Evolutionary conservation across 2,113 vertebrate genomes (phyloP).

Genomic region (Galbula dea): DNA sequence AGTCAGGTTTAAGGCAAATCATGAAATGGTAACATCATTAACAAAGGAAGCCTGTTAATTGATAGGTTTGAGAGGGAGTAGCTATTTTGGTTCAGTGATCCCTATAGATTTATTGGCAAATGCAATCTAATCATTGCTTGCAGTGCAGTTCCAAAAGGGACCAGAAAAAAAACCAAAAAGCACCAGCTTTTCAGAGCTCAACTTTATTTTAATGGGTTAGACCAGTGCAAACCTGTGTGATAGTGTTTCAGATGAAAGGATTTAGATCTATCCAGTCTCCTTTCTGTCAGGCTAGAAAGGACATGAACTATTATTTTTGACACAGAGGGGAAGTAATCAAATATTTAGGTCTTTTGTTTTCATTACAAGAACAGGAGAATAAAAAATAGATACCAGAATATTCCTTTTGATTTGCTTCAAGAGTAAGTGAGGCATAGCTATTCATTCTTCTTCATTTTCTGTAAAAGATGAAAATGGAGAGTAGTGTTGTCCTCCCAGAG

Average conservation of each 20-base stretch:
- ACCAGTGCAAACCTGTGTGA: background rate
- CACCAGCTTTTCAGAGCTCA: background rate
- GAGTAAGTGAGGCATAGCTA: slow-evolving; percentile 60
- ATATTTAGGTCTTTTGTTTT: slow-evolving; percentile 73
- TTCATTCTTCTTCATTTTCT: slow-evolving; percentile 70
- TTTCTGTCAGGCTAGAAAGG: slow-evolving; percentile 38
- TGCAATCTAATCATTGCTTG: slow-evolving; percentile 31
- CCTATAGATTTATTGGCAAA: slow-evolving; percentile 42
- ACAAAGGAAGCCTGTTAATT: background rate
- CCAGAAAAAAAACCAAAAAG: background rate
- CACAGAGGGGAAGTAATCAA: slow-evolving; percentile 63
- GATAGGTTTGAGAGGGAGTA: background rate
- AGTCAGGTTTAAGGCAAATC: background rate
- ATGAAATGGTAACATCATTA: background rate
- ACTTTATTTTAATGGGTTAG: slow-evolving; percentile 17
- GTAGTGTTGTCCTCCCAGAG: background rate
- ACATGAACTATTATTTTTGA: slow-evolving; percentile 60
- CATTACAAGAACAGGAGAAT: slow-evolving; percentile 63
- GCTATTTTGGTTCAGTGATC: slow-evolving; percentile 22
- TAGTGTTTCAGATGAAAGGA: slow-evolving; percentile 38
- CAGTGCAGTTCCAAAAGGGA: background rate
- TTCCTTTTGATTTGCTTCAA: slow-evolving; percentile 66
- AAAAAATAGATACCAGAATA: slow-evolving; percentile 55
- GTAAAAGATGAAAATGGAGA: slow-evolving; percentile 24
- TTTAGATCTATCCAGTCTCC: slow-evolving; percentile 10